These are phyloP conservation scores for Ornithoptera priamus DNA, from an alignment of 2,888 invertebrate genomes.

Conservation along the genomic window DNA sequence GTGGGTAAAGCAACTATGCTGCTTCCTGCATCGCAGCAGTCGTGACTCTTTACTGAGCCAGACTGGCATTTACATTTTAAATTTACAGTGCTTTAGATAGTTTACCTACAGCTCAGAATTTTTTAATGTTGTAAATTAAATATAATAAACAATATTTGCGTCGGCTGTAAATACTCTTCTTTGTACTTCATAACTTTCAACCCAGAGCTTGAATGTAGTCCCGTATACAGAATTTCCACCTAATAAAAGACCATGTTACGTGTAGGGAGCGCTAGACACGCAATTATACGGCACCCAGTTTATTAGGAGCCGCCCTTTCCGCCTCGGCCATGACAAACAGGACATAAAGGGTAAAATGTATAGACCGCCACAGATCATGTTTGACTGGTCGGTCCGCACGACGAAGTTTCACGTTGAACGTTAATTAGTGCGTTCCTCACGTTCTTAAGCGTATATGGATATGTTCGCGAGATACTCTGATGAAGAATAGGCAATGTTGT, in stretches of 20 bases:
- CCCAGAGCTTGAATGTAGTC: slow-evolving; percentile 58
- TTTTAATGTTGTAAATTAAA: slow-evolving; percentile 27
- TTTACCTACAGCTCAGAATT: slow-evolving; percentile 19
- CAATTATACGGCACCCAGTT: slow-evolving; percentile 68
- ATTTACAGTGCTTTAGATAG: slow-evolving; percentile 8
- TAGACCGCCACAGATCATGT: slow-evolving; percentile 55
- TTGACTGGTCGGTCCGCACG: slow-evolving; percentile 57
- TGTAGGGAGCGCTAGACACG: slow-evolving; percentile 75
- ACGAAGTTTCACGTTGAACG: slow-evolving; percentile 76
- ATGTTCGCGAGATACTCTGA: slow-evolving; percentile 56
- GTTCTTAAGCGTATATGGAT: slow-evolving; percentile 64
- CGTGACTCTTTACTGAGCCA: slow-evolving; percentile 27
- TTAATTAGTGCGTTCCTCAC: slow-evolving; percentile 78
- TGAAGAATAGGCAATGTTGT: slow-evolving; percentile 42
- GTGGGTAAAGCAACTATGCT: slow-evolving; percentile 17
- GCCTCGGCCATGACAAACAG: slow-evolving; percentile 44
- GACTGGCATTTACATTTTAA: slow-evolving; percentile 25
- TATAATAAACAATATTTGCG: slow-evolving; percentile 24
- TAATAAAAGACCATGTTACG: slow-evolving; percentile 78
- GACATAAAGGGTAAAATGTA: slow-evolving; percentile 53
- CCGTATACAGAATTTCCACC: slow-evolving; percentile 77
- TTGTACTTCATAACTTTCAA: slow-evolving; percentile 61
- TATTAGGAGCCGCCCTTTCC: slow-evolving; percentile 57
- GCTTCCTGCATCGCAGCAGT: slow-evolving; percentile 27
- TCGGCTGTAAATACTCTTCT: slow-evolving; percentile 33